Conservation (phyloP, 2,113 vertebrate genomes). For the Poicephalus gulielmi region DNA sequence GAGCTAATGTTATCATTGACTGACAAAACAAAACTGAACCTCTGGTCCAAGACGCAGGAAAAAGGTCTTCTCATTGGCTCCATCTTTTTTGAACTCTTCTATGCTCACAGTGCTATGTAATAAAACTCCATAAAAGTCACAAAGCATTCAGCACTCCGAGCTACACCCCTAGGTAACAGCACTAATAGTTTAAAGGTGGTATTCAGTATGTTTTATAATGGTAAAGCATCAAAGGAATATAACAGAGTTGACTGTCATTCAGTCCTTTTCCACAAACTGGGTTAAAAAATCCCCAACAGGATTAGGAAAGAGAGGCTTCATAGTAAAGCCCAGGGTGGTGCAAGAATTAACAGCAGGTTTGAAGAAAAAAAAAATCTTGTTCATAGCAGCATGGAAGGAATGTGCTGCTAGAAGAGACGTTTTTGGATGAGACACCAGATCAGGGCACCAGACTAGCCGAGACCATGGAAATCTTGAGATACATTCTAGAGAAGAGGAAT, state of each 20-base stretch:
- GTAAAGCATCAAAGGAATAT: background rate
- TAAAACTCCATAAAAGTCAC: background rate
- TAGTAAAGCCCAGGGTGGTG: background rate
- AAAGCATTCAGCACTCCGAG: background rate
- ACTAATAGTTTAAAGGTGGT: too few relatives aligned
- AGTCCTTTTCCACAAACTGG: background rate
- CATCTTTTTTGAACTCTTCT: background rate
- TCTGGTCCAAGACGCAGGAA: background rate
- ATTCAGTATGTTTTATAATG: fast-evolving
- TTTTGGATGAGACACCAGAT: background rate
- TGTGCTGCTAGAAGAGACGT: background rate
- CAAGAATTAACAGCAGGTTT: background rate
- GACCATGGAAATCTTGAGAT: background rate
- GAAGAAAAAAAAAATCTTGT: background rate
- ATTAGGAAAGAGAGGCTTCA: background rate
- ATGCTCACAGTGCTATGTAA: background rate
- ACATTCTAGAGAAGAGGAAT: background rate
- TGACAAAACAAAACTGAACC: background rate
- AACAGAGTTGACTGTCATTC: fast-evolving
- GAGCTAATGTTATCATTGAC: background rate
- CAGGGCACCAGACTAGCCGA: background rate
- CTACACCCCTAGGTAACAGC: fast-evolving
- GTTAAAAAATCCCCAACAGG: background rate
- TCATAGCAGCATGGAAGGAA: background rate
- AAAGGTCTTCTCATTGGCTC: background rate